A percentile compares a stretch with the other conserved stretches of the same genome.
Evolutionary conservation across 2,113 vertebrate genomes (phyloP).

Genomic region (Pantherophis guttatus): DNA sequence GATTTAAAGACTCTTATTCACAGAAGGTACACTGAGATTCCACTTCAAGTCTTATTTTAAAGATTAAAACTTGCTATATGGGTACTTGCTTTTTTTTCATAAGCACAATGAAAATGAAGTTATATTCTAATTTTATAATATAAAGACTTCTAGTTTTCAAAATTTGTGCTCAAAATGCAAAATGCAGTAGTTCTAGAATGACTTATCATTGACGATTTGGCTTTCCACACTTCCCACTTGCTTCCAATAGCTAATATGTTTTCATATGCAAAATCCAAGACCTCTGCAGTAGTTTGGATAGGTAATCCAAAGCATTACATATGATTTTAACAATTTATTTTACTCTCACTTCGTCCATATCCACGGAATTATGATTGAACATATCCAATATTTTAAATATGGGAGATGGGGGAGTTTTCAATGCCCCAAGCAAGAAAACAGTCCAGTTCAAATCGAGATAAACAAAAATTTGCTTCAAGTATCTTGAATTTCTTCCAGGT

Average conservation of each 20-base stretch:
- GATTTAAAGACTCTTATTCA: not conserved
- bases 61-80: not conserved
- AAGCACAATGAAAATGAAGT: not conserved
- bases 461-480: not conserved
- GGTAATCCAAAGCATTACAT: not conserved
- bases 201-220: not conserved
- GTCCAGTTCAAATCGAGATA: not conserved
- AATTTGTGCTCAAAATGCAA: not conserved
- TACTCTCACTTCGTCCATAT: not conserved
- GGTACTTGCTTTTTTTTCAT: not conserved
- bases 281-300: not conserved
- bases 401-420: not conserved
- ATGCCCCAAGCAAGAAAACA: not conserved
- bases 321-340: not conserved
- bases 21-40: not conserved
- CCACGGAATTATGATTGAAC: not conserved
- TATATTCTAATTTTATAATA: not conserved
- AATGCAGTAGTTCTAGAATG: not conserved
- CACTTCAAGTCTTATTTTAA: not conserved
- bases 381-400: not conserved
- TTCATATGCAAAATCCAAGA: not conserved
- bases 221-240: not conserved
- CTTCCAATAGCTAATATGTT: not conserved
- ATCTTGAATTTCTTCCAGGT: not conserved
- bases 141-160: not conserved